Evolutionary conservation across 2,797 vertebrate species (phyloP).

Genomic region (Pogoniulus pusillus): DNA sequence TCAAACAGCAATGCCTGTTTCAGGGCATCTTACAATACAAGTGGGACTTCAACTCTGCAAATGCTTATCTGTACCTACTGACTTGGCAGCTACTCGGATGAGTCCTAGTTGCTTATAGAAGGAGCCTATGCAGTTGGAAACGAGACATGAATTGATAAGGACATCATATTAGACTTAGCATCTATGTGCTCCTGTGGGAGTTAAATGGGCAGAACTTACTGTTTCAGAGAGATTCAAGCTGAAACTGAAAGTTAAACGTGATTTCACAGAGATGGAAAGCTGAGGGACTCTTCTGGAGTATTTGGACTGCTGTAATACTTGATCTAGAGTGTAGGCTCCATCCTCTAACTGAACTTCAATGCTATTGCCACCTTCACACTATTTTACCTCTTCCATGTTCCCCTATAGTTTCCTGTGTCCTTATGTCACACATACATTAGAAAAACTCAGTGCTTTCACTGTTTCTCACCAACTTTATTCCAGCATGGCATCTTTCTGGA

Average conservation of each 20-base stretch:
- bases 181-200: neutral
- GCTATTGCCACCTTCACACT: neutral
- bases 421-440: neutral
- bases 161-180: rapidly evolving
- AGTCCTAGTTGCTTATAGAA: neutral
- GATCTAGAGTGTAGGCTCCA: neutral
- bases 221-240: neutral
- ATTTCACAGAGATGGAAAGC: neutral
- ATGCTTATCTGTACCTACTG: neutral
- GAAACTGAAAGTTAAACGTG: neutral
- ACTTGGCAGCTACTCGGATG: neutral
- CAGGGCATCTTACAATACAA: neutral
- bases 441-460: neutral
- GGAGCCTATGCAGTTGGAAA: neutral
- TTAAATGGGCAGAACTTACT: neutral
- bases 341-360: neutral
- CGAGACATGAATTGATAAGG: neutral
- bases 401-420: neutral
- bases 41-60: neutral
- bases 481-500: neutral
- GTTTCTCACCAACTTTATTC: neutral
- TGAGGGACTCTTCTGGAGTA: neutral
- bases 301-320: neutral
- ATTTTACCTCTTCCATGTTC: neutral
- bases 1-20: neutral